These are phyloP conservation scores for Nansenia antarctica DNA, from an alignment of 2,113 vertebrate genomes.

Conservation along the genomic window DNA sequence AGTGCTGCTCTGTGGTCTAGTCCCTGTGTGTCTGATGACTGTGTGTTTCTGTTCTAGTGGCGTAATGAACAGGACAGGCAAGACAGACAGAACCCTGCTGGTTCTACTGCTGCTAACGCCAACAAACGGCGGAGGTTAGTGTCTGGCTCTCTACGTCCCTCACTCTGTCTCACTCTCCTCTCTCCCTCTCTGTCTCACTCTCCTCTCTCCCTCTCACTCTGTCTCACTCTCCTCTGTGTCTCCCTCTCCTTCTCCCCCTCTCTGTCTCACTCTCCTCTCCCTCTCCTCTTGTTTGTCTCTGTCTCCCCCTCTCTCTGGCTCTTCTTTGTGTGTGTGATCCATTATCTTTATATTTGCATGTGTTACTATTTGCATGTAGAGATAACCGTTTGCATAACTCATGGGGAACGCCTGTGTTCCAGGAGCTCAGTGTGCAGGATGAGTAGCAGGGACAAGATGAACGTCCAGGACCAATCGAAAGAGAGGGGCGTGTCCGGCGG, in stretches of 20 bases:
- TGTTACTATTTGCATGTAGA: no score
- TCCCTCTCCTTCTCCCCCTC: no score
- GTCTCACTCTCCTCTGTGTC: no score
- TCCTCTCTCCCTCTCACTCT: no score
- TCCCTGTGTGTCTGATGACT: neutral
- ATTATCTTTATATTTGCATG: no score
- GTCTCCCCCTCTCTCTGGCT: no score
- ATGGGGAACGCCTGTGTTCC: neutral
- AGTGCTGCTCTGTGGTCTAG: neutral
- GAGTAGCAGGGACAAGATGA: slow-evolving; percentile 90
- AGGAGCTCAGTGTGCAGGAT: slow-evolving; percentile 89
- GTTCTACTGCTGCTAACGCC: slow-evolving; percentile 48
- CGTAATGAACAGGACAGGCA: slow-evolving; percentile 66
- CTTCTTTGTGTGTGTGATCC: no score
- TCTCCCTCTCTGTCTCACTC: no score
- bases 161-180: neutral
- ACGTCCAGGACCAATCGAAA: slow-evolving; percentile 88
- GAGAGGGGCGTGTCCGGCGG: slow-evolving; percentile 81
- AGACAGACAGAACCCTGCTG: slow-evolving; percentile 65
- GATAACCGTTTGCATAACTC: no score
- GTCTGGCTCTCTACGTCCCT: neutral
- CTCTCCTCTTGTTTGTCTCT: no score
- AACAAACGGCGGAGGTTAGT: slow-evolving; percentile 69
- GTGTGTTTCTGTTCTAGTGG: slow-evolving; percentile 59
- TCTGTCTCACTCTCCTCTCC: no score